Evolutionary conservation across 1,140 invertebrate species (phyloP).

Genomic region (Panulirus ornatus): DNA sequence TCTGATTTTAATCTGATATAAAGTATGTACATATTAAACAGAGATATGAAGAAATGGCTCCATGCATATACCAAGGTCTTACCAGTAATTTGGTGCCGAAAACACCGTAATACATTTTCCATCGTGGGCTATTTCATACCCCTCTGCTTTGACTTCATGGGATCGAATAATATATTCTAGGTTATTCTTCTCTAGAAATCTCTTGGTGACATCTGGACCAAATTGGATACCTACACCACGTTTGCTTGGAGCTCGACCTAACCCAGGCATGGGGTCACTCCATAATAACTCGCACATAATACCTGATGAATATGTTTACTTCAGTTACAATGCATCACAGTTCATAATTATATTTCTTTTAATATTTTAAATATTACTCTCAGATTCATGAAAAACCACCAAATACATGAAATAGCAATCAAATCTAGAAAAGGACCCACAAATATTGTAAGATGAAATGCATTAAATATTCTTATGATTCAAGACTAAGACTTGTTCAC

Average conservation of each 20-base stretch:
- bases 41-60: no score
- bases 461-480: no score
- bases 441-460: no score
- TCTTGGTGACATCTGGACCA: slow-evolving; percentile 96
- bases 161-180: slow-evolving; percentile 96
- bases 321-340: background rate
- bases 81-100: slow-evolving; percentile 99
- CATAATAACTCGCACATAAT: slow-evolving; percentile 98
- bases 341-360: no score
- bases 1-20: no score
- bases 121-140: slow-evolving; percentile 96
- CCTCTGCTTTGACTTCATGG: slow-evolving; percentile 98
- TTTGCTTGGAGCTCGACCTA: slow-evolving; percentile 93
- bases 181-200: slow-evolving; percentile 90
- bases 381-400: no score
- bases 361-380: no score
- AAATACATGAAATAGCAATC: no score
- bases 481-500: no score
- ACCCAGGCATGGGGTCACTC: slow-evolving; percentile 96
- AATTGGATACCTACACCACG: slow-evolving; percentile 99
- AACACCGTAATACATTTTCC: slow-evolving; percentile 97
- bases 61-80: slow-evolving; percentile 76
- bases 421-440: no score
- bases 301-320: slow-evolving; percentile 5
- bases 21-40: no score